Conservation (phyloP, 30 jellyfish, hydroid and myxozoan species). For the Rhopilema esculentum region DNA sequence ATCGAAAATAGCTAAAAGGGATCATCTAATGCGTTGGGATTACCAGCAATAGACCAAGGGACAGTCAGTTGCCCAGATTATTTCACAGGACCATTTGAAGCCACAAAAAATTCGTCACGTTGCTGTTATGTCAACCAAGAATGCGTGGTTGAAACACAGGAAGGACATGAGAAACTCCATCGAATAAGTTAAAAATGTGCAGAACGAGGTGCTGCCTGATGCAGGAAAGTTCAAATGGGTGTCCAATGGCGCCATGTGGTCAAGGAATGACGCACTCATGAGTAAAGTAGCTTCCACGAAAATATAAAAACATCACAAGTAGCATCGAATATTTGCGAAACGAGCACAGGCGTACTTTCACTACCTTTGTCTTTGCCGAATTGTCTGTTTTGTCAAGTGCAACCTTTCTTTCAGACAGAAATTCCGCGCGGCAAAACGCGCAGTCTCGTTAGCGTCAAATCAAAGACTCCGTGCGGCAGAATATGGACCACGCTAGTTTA, state of each 20-base stretch:
- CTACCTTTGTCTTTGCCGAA: background rate
- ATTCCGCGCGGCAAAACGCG: background rate
- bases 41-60: background rate
- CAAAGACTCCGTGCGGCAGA: too few relatives aligned
- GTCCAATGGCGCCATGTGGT: slow-evolving; percentile 73
- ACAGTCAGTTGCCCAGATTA: background rate
- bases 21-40: background rate
- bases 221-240: slow-evolving; percentile 37
- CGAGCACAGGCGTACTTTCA: background rate
- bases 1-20: background rate
- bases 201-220: slow-evolving; percentile 51
- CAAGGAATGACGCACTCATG: slow-evolving; percentile 21
- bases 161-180: slow-evolving; percentile 58
- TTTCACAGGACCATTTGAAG: background rate
- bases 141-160: slow-evolving; percentile 54
- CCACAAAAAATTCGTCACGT: slow-evolving; percentile 50
- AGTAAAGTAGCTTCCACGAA: background rate
- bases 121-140: slow-evolving; percentile 11
- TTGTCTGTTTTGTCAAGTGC: background rate
- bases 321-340: background rate
- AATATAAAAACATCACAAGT: background rate
- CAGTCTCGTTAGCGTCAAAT: background rate
- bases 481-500: too few relatives aligned
- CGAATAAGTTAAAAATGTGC: slow-evolving; percentile 24
- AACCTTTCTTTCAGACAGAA: background rate